Evolutionary conservation across 2,113 vertebrate genomes (phyloP), one percentile per base, ranked within the genome.

Genomic region (Gopherus evgoodei): DNA sequence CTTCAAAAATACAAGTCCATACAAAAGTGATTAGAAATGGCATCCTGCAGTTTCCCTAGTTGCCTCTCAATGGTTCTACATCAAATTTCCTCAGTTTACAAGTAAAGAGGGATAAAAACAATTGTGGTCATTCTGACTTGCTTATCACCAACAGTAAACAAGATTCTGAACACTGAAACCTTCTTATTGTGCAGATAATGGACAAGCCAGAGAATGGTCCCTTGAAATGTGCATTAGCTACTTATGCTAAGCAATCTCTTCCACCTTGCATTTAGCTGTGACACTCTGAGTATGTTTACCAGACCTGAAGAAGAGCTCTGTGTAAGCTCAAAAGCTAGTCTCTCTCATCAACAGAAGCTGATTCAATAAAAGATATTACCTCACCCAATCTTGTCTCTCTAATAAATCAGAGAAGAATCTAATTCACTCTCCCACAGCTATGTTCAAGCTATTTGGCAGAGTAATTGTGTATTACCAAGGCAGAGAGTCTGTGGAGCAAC

Each of bases 141-240:
- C 83, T 92, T 94, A 78, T 42, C 89, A 92, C 83, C 81, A 88
- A 13, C 11, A 72, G 10, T 11, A 95, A 78, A 1, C 38, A 54
- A 25, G 22, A 56, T 78, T 78, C 52, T 57, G 52, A 78, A 86
- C 89, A 94, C 87, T 88, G 85, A 90, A 97, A 90, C 91, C 94
- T 96, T 72, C 19, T 38, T 72, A n/a, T 38, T 8, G 4, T 72
- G 65, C n/a, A 38, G 65, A 38, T 72, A 38, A 38, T 72, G n/a
- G 94, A 97, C 95, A 97, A 97, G 53, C 91, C 96, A 95, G 85
- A 97, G 95, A 97, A 97, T 90, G 96, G 97, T 89, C 95, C 27
- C 57, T 31, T 59, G 57, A 59, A 59, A 59, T 59, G 27, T 31
- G 25, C 3, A 12, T 59, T 59, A 59, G 31, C 57, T 59, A 29